These are phyloP conservation scores for Drosophila anomalata DNA, from an alignment of 2,888 invertebrate species.

Conservation along the genomic window DNA sequence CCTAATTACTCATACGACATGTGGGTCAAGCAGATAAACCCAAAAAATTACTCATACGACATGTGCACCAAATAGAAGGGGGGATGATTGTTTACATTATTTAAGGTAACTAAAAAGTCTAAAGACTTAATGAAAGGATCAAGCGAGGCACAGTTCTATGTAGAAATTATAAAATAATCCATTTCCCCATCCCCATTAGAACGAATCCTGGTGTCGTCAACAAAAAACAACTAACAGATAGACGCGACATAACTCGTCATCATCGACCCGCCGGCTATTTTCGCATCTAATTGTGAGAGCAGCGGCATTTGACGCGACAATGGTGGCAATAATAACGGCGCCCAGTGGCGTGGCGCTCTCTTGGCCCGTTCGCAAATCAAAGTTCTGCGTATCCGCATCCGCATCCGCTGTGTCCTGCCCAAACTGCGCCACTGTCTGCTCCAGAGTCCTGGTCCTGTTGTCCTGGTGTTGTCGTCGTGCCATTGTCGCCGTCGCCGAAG, in stretches of 20 bases:
- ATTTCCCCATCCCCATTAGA: not conserved
- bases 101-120: not conserved
- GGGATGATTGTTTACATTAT: no score
- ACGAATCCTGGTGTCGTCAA: slow-evolving; percentile 26
- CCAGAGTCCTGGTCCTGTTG: slow-evolving; percentile 13
- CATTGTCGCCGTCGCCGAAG: slow-evolving; percentile 64
- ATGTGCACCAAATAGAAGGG: not conserved
- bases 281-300: slow-evolving; percentile 69
- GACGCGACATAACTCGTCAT: slow-evolving; percentile 48
- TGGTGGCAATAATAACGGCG: slow-evolving; percentile 75
- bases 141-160: not conserved
- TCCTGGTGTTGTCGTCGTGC: slow-evolving; percentile 54
- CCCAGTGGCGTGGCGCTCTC: slow-evolving; percentile 56
- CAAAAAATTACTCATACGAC: not conserved
- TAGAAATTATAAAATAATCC: not conserved
- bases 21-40: not conserved
- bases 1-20: slow-evolving; percentile 37
- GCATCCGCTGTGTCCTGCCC: slow-evolving; percentile 51
- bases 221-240: slow-evolving; percentile 44
- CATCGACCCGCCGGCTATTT: slow-evolving; percentile 53
- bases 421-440: slow-evolving; percentile 37
- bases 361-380: slow-evolving; percentile 65
- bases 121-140: not conserved
- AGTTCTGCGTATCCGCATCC: slow-evolving; percentile 66
- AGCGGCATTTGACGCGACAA: slow-evolving; percentile 76